Base-by-base conservation (phyloP, 2,797 vertebrate genomes). In the Lacerta agilis region DNA sequence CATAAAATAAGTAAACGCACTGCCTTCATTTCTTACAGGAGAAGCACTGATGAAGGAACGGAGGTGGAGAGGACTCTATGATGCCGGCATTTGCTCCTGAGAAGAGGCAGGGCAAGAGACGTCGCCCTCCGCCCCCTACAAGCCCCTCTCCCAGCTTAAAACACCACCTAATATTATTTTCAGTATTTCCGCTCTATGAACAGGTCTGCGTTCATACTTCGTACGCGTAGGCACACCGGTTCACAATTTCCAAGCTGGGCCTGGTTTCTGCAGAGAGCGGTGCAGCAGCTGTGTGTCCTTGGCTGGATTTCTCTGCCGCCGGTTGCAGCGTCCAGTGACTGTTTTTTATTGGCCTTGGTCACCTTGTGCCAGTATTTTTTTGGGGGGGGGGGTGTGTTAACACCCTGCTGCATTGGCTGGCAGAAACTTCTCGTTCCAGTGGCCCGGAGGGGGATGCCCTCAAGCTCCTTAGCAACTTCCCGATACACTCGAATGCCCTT, bases 11-110 rank as follows among this genome's bases (percentile, higher is more conserved):
- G 11, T 3, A 55, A 55, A 55, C 49, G 4, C 3, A 55, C 13
- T 55, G 49, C 3, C 90, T 36, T 93, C 38, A 41, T 82, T 89
- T 90, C 73, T 95, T 91, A 11, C 86, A 97, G 97, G 97, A 97
- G 92, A 97, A 96, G 91, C 97, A 97, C 95, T 97, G 97, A 97
- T 93, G 36, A 80, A 92, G 85, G 88, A 93, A 89, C 64, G 64
- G 13, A 36, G 1, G 18, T 69, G 92, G 88, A 95, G 89, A 86
- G 7, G 93, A 93, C 87, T 88, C 69, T 89, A 90, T 91, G 89
- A 88, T 0, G 5, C 89, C 92, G 85, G 90, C 94, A 87, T 90
- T 89, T 45, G 82, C 91, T 94, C 90, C 83, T 89, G 88, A 87
- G 49, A 91, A 88, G 83, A 78, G 90, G 91, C 86, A 86, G 91